Percentiles rank a stretch among this genome's conserved stretches.
These are phyloP conservation scores for Standfussiana lucernea DNA, from an alignment of 2,888 invertebrate species.

Conservation along the genomic window DNA sequence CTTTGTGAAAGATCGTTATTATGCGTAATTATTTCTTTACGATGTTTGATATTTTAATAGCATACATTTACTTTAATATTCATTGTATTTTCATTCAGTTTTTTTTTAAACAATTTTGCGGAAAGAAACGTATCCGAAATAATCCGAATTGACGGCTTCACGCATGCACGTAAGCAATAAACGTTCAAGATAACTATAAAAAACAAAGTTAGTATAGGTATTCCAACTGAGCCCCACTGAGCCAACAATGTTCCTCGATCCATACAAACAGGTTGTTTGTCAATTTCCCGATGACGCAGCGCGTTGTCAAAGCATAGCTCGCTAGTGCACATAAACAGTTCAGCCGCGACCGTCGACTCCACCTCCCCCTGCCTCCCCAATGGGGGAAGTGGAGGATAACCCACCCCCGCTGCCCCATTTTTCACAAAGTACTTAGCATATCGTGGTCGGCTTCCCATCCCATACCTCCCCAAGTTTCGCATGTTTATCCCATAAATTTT, in stretches of 20 bases:
- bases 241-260: conserved; percentile 56
- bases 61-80: neutral
- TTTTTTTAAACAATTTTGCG: conserved; percentile 19
- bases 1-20: conserved; percentile 36
- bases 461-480: conserved; percentile 77
- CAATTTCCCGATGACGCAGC: conserved; percentile 86
- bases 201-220: conserved; percentile 50
- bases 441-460: conserved; percentile 74
- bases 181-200: conserved; percentile 25
- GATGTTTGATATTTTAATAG: conserved; percentile 21
- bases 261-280: conserved; percentile 83
- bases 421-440: conserved; percentile 82
- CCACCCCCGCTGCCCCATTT: conserved; percentile 79
- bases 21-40: conserved; percentile 19
- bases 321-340: conserved; percentile 86
- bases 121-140: conserved; percentile 8
- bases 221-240: conserved; percentile 43
- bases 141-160: conserved; percentile 11
- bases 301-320: conserved; percentile 82
- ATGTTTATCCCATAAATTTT: conserved; percentile 79
- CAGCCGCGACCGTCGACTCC: conserved; percentile 73
- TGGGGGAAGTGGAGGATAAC: conserved; percentile 55
- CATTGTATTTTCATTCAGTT: neutral
- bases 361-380: conserved; percentile 61
- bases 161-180: conserved; percentile 30